Evolutionary conservation across 2,113 vertebrate species (phyloP), one percentile per base, ranked within the genome.

Genomic region (Sapajus apella): DNA sequence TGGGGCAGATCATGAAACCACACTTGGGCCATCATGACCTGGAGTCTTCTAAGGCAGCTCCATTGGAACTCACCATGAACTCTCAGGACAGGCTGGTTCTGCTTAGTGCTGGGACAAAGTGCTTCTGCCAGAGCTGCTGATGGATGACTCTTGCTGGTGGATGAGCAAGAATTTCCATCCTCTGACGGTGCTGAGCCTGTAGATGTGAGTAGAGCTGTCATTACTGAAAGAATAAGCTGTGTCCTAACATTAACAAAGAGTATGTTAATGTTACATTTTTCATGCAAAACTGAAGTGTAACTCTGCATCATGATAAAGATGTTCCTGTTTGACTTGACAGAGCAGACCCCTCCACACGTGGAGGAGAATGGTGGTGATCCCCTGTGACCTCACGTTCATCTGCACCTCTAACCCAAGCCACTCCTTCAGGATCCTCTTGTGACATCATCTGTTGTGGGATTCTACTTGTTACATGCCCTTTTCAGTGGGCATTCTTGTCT

Each of bases 1-100:
- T 97, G 96, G 96, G 97, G 94, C 97, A 97, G 90, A 97, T 97
- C 95, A 81, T 95, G 79, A 97, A 96, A 96, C 87, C 96, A 95
- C 91, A 90, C 83, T 97, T 27, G 7, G 93, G 93, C 97, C 97
- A 95, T 52, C 30, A 11, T 93, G 95, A 94, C 96, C 95, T 96
- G 77, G 55, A 72, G 23, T 88, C 40, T 85, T 76, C 5, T 0
- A 55, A 83, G 75, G 55, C 52, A 64, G 35, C 35, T 81, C 43
- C 25, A 0, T 8, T 0, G 23, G 55, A 76, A 11, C 83, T 68
- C 40, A 8, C 50, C 5, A 1, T 27, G 91, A 70, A 13, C 1
- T 0, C 64, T 30, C 6, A 18, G 55, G 45, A 61, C 58, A 87
- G 35, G 47, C 45, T 6, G 17, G 37, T 27, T 76, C 83, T 80